A percentile compares a stretch with the other conserved stretches of the same genome.
Conservation (phyloP, 2,113 vertebrate genomes). For the Mastomys coucha region DNA sequence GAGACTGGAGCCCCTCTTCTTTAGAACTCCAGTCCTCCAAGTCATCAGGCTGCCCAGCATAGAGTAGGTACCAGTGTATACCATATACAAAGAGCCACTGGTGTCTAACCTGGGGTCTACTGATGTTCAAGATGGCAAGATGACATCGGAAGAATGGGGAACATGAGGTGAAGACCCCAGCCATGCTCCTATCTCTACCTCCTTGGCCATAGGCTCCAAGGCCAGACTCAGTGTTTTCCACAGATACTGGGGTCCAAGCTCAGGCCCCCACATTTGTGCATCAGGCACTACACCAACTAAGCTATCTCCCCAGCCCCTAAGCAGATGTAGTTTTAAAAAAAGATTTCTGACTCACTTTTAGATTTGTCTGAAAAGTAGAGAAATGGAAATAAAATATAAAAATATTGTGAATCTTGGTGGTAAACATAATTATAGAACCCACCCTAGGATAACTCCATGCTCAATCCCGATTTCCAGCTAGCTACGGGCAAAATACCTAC, state of each 20-base stretch:
- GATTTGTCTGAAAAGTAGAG: constrained; percentile 26
- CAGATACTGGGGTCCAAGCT: not conserved
- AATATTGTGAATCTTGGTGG: constrained; percentile 32
- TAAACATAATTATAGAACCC: not conserved
- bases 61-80: too few relatives aligned
- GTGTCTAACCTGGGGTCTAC: not conserved
- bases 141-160: not conserved
- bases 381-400: constrained; percentile 33
- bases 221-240: not conserved
- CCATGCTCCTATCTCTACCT: not conserved
- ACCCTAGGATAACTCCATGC: not conserved
- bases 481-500: not conserved
- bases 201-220: not conserved
- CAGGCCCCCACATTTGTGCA: not conserved
- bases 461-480: not conserved
- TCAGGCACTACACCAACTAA: not conserved
- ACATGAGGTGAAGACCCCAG: not conserved
- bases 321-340: not conserved
- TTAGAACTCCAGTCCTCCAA: not conserved
- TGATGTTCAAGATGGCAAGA: not conserved
- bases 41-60: not conserved
- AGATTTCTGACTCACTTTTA: not conserved
- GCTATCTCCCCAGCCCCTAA: not conserved
- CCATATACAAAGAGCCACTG: not conserved
- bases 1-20: not conserved